Conservation (phyloP, 2,888 invertebrate species). For the Hemicrepidius hirtus region DNA sequence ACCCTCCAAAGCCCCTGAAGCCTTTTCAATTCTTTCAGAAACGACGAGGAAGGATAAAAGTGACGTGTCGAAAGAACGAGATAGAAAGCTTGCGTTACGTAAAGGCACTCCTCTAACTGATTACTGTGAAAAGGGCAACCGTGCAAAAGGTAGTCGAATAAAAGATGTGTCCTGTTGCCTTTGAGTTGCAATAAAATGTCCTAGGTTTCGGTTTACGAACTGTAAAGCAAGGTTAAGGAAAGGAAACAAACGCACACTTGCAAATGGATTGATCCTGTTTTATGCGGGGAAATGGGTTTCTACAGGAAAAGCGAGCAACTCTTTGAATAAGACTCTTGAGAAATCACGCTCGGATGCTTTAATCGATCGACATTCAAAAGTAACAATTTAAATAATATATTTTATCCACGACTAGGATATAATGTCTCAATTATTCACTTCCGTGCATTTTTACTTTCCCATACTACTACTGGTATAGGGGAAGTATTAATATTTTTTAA, state of each 20-base stretch:
- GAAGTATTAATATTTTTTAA: too few relatives aligned
- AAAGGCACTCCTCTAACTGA: slow-evolving; percentile 8
- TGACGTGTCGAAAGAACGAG: neutral
- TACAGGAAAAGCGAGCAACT: neutral
- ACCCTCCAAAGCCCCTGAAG: slow-evolving; percentile 2
- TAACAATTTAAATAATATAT: too few relatives aligned
- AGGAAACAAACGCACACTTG: slow-evolving; percentile 16
- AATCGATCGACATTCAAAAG: too few relatives aligned
- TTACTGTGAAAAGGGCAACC: slow-evolving; percentile 30
- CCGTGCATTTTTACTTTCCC: too few relatives aligned
- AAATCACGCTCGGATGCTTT: too few relatives aligned
- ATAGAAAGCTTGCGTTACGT: neutral
- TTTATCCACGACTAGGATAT: too few relatives aligned
- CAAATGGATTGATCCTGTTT: slow-evolving; percentile 2
- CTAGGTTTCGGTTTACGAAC: slow-evolving; percentile 13
- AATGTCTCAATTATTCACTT: too few relatives aligned
- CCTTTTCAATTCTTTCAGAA: slow-evolving; percentile 1
- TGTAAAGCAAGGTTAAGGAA: slow-evolving; percentile 17
- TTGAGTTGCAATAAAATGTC: neutral
- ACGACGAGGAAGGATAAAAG: neutral
- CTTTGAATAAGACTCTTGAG: neutral
- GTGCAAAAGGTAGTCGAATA: slow-evolving; percentile 29
- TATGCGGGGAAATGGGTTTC: slow-evolving; percentile 3
- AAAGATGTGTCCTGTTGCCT: slow-evolving; percentile 24
- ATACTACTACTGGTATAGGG: too few relatives aligned